phyloP scores from a whole-genome alignment of 2,113 vertebrate genomes.

The Columba livia region DNA sequence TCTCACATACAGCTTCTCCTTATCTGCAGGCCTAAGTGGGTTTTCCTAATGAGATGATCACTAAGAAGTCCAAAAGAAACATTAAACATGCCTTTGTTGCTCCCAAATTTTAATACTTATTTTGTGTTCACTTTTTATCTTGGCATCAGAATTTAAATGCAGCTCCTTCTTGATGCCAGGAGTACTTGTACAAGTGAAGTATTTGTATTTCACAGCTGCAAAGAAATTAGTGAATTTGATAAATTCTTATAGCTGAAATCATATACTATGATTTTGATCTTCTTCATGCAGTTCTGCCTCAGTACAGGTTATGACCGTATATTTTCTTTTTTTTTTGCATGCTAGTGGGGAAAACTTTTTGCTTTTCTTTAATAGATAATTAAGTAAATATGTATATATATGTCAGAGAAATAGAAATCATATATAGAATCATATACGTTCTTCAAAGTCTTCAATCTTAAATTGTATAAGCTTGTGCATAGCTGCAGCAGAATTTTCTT shows the following conservation, averaged over 20 bases:
- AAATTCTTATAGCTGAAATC: neutral
- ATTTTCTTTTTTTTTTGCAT: neutral
- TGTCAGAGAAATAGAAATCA: neutral
- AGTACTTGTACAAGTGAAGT: neutral
- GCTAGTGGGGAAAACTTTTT: neutral
- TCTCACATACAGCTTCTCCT: neutral
- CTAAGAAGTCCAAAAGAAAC: neutral
- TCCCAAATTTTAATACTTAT: neutral
- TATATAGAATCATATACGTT: neutral
- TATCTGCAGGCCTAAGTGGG: neutral
- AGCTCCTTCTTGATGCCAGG: neutral
- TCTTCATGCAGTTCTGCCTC: neutral
- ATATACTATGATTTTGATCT: neutral
- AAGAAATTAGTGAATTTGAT: neutral
- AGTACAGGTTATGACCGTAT: neutral
- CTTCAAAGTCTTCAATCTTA: neutral
- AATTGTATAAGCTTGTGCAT: neutral
- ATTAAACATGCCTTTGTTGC: neutral
- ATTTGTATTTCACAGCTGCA: neutral
- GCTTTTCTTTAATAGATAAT: neutral
- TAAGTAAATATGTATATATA: neutral
- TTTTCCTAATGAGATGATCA: neutral
- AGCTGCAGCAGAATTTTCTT: neutral
- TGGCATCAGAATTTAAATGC: neutral
- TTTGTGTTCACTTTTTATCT: neutral